phyloP scores from a whole-genome alignment of 2,888 invertebrate genomes.

The Argyra leucocephala region DNA sequence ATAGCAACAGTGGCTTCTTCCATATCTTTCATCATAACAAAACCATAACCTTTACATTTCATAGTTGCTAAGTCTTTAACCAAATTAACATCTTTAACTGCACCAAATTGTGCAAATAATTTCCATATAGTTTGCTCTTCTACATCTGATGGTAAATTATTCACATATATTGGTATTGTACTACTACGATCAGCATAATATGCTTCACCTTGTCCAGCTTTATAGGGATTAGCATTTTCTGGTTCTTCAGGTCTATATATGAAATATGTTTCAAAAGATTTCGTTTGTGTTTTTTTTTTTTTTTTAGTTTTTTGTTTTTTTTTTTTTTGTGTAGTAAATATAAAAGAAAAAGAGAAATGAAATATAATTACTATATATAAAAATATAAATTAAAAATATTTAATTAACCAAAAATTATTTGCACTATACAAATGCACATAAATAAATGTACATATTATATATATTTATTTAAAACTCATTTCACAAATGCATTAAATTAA shows the following conservation, averaged over 20 bases:
- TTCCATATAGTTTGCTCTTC: conserved; percentile 1
- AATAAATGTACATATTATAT: no score
- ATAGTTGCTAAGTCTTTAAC: conserved; percentile 1
- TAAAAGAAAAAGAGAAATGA: no score
- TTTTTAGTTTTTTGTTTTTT: no score
- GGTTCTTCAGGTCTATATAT: not conserved
- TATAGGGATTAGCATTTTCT: not conserved
- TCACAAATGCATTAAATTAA: not conserved
- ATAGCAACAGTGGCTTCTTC: conserved; percentile 3
- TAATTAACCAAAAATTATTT: no score
- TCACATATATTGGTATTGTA: conserved; percentile 6
- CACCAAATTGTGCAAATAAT: conserved; percentile 3
- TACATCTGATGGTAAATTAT: conserved; percentile 1
- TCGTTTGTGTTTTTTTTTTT: no score
- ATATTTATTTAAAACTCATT: not conserved
- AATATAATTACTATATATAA: no score
- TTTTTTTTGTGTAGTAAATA: no score
- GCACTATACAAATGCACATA: no score
- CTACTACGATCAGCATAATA: not conserved
- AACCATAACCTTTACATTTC: not conserved
- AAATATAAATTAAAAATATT: no score
- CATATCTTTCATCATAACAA: conserved; percentile 3
- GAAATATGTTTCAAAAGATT: no score
- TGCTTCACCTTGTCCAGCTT: not conserved
- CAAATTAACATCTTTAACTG: conserved; percentile 6